Evolutionary conservation across 2,113 vertebrate genomes (phyloP).

Genomic region (Mormyrus lacerda): DNA sequence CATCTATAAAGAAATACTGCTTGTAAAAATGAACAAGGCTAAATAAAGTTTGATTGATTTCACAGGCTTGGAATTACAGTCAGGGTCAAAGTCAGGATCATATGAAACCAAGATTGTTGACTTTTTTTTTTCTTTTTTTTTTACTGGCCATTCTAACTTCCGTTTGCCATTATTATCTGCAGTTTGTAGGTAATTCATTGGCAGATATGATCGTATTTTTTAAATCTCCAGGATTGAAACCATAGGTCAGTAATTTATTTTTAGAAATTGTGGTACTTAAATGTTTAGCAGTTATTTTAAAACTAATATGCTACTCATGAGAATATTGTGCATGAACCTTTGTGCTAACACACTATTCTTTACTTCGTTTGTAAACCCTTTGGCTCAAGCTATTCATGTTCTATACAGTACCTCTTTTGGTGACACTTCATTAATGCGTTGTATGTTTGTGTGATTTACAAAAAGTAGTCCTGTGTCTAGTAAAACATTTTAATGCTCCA

Average conservation of each 20-base stretch:
- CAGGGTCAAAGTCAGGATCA: neutral
- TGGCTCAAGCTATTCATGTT: neutral
- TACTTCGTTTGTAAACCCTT: neutral
- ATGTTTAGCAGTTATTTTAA: neutral
- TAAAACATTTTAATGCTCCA: neutral
- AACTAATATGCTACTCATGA: neutral
- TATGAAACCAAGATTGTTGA: neutral
- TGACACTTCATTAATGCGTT: neutral
- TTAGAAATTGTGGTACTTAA: neutral
- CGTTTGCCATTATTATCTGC: neutral
- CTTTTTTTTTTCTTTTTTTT: neutral
- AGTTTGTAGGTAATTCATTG: neutral
- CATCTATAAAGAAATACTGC: neutral
- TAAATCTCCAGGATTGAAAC: neutral
- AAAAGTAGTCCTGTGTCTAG: neutral
- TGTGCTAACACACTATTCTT: neutral
- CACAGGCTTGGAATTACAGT: neutral
- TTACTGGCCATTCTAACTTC: neutral
- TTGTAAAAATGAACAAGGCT: neutral
- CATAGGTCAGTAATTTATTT: neutral
- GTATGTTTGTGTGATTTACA: neutral
- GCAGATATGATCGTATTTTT: neutral
- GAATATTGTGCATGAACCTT: neutral
- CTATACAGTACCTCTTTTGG: neutral
- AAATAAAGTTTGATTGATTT: slow-evolving; percentile 4